Base-by-base conservation (phyloP, 2,888 invertebrate species). In the Agonopterix subpropinquella region DNA sequence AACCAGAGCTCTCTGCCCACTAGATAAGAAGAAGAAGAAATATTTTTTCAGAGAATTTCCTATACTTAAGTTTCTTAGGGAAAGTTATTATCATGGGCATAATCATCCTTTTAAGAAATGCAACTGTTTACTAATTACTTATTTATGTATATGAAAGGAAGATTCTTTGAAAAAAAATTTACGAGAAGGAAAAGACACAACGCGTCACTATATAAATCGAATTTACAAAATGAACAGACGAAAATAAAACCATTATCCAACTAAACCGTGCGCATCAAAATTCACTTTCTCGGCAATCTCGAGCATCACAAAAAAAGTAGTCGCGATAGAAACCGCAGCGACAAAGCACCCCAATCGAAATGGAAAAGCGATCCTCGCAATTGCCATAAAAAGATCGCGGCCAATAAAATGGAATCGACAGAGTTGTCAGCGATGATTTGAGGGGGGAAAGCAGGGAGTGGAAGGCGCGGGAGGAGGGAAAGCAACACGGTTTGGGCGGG, bases 361-460 rank as follows among this genome's bases (percentile, higher is more conserved):
- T 74, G 77, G 80, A 70, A 78, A 81, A 86, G 70, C 85, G 85
- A 84, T 78, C 75, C 66, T 67, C 64, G 68, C 70, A 76, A 82
- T 82, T 80, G 81, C 77, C 79, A 79, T 83, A 83, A 87, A 86
- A 85, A 85, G 84, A 81, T 85, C 81, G 79, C 72, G 70, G 69
- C 77, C 77, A 83, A 82, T 83, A 86, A 83, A 86, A 79, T 72
- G 63, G 71, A 77, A 75, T 77, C 73, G 72, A 78, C 79, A 75
- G 28, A 28, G 28, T 73, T 79, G 85, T 84, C 83, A 84, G 79
- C 81, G 76, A 82, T 82, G 78, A 80, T 73, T 76, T 64, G 65
- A 62, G 67, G 58, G 58, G 56, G 55, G 54, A 53, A 48, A 53
- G 50, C 59, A 54, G 59, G 59, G 58, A 52, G 53, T 59, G 50